Evolutionary conservation across 2,113 vertebrate genomes (phyloP), one percentile per base, ranked within the genome.

Genomic region (Grus americana): DNA sequence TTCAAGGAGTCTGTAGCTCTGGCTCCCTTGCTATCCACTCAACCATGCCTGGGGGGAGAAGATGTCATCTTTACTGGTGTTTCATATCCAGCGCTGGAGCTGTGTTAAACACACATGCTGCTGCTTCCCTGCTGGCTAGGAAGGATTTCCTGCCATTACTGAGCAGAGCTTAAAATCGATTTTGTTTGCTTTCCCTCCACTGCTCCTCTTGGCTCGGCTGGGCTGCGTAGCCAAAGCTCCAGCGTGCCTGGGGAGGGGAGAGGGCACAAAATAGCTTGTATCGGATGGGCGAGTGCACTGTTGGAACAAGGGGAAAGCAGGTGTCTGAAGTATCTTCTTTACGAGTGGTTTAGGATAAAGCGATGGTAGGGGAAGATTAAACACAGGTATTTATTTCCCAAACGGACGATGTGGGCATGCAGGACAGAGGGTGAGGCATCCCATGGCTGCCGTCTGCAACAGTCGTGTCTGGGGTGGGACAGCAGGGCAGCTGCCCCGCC

Each of bases 261-360:
- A 44, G n/a, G 49, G 15, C 49, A 67, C 0, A 1, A 42, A 54
- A 40, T 1, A 5, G 76, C 52, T 50, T 15, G 27, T 17, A 27
- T 13, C 1, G 2, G 47, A 11, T 1, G 26, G 38, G 30, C 0
- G 4, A 50, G 32, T 1, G 2, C 0, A 1, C 26, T 47, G 34
- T 22, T 1, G 1, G 75, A 76, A 55, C 67, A 42, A 42, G 82
- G 71, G 73, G 36, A 58, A 50, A 47, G 76, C 5, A 2, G 16
- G 19, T 40, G 30, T 36, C 49, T 26, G 27, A 75, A 65, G 71
- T 4, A 20, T 26, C 49, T 86, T 32, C 12, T 65, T 75, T 26
- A 42, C 0, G 21, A 62, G 58, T 0, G 3, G 27, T 23, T 86
- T 46, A 42, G 50, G 63, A 12, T 14, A 26, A 26, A 70, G 22